These are phyloP conservation scores for Callospermophilus lateralis DNA, from an alignment of 2,113 vertebrate genomes.

Conservation along the genomic window DNA sequence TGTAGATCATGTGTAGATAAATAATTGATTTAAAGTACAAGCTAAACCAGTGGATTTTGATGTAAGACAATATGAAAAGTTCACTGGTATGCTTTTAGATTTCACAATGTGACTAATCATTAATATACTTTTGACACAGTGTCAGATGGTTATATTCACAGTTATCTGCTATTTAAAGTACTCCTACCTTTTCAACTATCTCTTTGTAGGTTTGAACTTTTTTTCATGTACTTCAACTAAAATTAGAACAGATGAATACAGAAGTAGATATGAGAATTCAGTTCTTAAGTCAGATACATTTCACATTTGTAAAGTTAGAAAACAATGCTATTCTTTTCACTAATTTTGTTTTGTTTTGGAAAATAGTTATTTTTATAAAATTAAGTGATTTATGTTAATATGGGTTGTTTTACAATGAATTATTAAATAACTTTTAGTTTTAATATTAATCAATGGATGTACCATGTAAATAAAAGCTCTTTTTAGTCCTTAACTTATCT, in stretches of 20 bases:
- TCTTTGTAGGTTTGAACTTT: slow-evolving; percentile 9
- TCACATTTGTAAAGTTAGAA: slow-evolving; percentile 27
- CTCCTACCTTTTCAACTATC: background rate
- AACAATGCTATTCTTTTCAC: background rate
- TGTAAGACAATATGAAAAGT: background rate
- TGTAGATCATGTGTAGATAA: background rate
- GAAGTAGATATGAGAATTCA: background rate
- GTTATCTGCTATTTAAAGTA: background rate
- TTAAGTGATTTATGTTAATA: slow-evolving; percentile 24
- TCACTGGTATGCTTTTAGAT: background rate
- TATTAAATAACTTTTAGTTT: slow-evolving; percentile 9
- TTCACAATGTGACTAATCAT: background rate
- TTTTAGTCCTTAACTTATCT: background rate
- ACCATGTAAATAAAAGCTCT: background rate
- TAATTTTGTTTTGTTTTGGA: background rate
- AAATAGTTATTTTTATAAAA: slow-evolving; percentile 30
- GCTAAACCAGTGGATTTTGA: background rate
- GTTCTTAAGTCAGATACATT: slow-evolving; percentile 4
- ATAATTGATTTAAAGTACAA: background rate
- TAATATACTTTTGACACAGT: background rate
- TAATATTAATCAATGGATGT: background rate
- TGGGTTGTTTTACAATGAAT: slow-evolving; percentile 41
- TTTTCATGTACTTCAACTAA: background rate
- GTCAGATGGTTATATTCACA: background rate
- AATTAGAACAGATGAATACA: background rate